Evolutionary conservation across 2,113 vertebrate genomes (phyloP).

Genomic region (Syrmaticus mikado): DNA sequence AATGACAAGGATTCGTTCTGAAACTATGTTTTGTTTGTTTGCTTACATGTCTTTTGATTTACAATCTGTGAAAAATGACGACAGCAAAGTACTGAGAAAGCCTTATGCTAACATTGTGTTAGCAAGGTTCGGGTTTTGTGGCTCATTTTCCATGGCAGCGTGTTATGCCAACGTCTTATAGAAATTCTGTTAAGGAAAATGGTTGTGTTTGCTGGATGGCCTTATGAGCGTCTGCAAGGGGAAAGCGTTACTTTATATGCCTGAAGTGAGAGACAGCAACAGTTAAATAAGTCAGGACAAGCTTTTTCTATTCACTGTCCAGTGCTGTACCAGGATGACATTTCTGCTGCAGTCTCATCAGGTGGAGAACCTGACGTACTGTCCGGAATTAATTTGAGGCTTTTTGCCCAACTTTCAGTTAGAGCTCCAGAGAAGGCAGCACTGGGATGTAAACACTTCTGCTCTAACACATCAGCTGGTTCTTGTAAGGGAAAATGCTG

Average conservation of each 20-base stretch:
- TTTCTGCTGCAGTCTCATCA: not conserved
- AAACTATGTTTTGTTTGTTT: not conserved
- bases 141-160: not conserved
- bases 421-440: not conserved
- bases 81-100: not conserved
- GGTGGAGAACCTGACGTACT: not conserved
- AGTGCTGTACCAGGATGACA: not conserved
- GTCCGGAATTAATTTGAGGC: not conserved
- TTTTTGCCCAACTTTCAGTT: not conserved
- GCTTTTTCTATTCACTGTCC: not conserved
- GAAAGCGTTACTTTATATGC: not conserved
- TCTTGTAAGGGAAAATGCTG: not conserved
- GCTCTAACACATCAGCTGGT: not conserved
- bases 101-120: not conserved
- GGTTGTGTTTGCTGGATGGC: not conserved
- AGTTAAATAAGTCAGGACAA: not conserved
- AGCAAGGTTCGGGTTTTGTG: not conserved
- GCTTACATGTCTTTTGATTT: accelerated
- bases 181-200: not conserved
- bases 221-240: not conserved
- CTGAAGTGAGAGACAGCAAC: not conserved
- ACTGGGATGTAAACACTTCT: not conserved
- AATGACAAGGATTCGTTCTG: not conserved
- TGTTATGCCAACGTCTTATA: not conserved
- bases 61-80: not conserved